Conservation (phyloP, 92 coral and sea anemone species). For the Epizoanthus scotinus region DNA sequence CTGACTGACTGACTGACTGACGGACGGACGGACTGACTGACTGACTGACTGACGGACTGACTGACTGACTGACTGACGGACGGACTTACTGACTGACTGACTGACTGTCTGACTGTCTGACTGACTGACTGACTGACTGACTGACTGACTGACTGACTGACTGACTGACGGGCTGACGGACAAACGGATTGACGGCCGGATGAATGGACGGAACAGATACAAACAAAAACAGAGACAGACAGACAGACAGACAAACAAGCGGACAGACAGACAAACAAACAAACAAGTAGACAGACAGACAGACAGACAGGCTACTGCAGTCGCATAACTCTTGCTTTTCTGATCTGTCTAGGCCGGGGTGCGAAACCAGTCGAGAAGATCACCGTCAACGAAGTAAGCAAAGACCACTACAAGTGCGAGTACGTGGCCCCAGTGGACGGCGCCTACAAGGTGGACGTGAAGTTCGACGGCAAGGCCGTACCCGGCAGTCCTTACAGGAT, state of each 20-base stretch:
- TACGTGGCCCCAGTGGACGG: slow-evolving; percentile 94
- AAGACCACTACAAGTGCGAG: slow-evolving; percentile 83
- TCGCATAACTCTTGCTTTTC: background rate
- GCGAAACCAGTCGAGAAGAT: slow-evolving; percentile 77
- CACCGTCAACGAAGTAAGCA: slow-evolving; percentile 75
- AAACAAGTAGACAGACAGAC: background rate
- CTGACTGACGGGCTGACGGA: background rate
- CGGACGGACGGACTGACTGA: background rate
- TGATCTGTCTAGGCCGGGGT: slow-evolving; percentile 52
- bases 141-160: background rate
- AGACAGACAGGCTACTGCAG: background rate
- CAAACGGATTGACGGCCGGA: background rate
- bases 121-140: background rate
- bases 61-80: background rate
- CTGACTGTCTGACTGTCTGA: background rate
- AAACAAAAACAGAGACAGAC: too few relatives aligned
- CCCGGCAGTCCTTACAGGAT: slow-evolving; percentile 91
- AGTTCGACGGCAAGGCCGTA: slow-evolving; percentile 86
- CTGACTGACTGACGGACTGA: background rate
- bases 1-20: too few relatives aligned
- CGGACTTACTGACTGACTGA: background rate
- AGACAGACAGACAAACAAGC: too few relatives aligned
- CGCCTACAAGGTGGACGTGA: slow-evolving; percentile 87
- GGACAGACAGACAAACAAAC: background rate
- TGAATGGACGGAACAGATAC: background rate